Conservation (phyloP, 2,797 vertebrate species). For the Platyrinchus mystaceus region DNA sequence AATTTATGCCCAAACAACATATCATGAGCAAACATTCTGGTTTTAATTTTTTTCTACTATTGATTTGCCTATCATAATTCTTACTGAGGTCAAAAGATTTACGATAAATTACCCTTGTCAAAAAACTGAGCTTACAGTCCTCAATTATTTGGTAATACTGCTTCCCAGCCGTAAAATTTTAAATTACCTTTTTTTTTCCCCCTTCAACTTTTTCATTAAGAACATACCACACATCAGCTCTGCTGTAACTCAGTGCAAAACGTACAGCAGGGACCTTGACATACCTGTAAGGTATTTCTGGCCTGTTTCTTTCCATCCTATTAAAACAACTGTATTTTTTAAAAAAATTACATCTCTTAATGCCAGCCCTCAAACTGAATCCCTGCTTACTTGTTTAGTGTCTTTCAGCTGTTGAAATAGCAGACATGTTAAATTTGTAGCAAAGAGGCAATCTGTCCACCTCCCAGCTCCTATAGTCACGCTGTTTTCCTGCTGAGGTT, state of each 20-base stretch:
- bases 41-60: not conserved
- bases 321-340: not conserved
- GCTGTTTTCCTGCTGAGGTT: not conserved
- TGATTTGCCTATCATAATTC: not conserved
- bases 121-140: not conserved
- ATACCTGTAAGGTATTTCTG: not conserved
- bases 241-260: not conserved
- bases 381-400: not conserved
- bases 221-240: not conserved
- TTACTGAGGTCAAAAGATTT: not conserved
- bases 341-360: not conserved
- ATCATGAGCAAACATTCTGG: not conserved
- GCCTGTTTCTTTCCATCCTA: not conserved
- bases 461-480: not conserved
- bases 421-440: not conserved
- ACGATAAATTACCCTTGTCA: not conserved
- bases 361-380: not conserved
- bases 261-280: rapidly evolving
- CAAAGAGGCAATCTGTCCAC: not conserved
- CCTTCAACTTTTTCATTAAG: not conserved
- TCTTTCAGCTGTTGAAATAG: not conserved
- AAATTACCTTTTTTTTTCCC: not conserved
- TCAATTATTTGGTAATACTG: not conserved
- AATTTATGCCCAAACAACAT: not conserved
- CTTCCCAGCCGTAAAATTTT: not conserved